These are phyloP conservation scores for Esox lucius DNA, from an alignment of 2,797 vertebrate species.

Conservation along the genomic window DNA sequence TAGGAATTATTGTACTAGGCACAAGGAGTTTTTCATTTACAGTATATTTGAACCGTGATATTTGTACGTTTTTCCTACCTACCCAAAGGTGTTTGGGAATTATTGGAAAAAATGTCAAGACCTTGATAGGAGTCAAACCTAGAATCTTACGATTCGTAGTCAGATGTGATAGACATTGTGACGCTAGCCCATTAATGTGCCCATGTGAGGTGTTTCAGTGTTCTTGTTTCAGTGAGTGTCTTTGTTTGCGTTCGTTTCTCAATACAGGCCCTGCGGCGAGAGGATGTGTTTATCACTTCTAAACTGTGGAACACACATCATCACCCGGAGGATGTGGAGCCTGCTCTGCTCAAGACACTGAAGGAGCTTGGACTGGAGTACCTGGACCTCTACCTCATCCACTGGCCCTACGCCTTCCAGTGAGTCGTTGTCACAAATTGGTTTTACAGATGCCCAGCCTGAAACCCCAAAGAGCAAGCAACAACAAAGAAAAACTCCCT, in stretches of 20 bases:
- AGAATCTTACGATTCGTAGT: neutral
- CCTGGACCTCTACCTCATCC: slow-evolving; percentile 83
- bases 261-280: slow-evolving; percentile 69
- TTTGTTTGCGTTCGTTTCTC: neutral
- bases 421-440: slow-evolving; percentile 45
- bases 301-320: slow-evolving; percentile 82
- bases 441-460: too few relatives aligned
- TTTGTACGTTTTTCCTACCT: too few relatives aligned
- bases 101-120: neutral
- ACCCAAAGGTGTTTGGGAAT: neutral
- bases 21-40: neutral
- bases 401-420: slow-evolving; percentile 81
- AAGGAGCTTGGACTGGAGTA: slow-evolving; percentile 79
- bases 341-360: slow-evolving; percentile 73
- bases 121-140: neutral
- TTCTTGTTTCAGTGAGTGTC: neutral
- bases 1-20: neutral
- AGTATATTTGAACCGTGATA: neutral
- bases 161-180: neutral
- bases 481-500: too few relatives aligned
- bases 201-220: neutral
- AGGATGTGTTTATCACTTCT: slow-evolving; percentile 81
- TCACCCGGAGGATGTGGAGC: slow-evolving; percentile 77
- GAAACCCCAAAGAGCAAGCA: too few relatives aligned
- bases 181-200: neutral